These are phyloP conservation scores for Sebastes itinus DNA, from an alignment of 2,797 vertebrate genomes.

Conservation along the genomic window DNA sequence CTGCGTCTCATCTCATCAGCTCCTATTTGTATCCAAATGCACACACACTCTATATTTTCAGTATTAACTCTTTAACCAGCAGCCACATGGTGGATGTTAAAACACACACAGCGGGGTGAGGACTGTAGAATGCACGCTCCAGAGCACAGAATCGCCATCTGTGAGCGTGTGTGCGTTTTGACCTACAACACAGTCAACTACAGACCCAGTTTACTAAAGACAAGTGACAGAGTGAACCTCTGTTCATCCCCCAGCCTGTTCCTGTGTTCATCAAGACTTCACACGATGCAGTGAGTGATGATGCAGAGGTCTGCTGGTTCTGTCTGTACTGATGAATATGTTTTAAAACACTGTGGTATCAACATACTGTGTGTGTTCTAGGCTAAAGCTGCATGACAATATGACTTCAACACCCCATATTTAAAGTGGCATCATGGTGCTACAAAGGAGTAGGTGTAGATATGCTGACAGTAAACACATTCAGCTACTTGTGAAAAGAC, in stretches of 20 bases:
- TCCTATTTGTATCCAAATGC: too few relatives aligned
- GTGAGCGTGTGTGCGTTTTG: background rate
- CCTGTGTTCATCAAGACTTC: background rate
- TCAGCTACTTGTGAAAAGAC: background rate
- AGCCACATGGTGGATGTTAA: too few relatives aligned
- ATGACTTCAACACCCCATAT: background rate
- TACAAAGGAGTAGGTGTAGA: background rate
- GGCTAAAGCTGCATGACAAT: background rate
- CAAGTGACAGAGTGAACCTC: background rate
- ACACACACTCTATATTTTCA: too few relatives aligned
- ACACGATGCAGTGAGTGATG: background rate
- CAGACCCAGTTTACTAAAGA: background rate
- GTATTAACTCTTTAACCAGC: too few relatives aligned
- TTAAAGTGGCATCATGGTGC: background rate
- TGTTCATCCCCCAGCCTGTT: background rate
- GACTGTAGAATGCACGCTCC: background rate
- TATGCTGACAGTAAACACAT: background rate
- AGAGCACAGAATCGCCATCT: background rate
- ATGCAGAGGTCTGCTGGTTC: too few relatives aligned
- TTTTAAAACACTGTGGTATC: background rate
- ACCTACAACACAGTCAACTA: background rate
- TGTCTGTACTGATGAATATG: background rate
- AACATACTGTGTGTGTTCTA: background rate
- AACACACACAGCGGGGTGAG: background rate
- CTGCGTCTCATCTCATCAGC: too few relatives aligned